phyloP scores from a whole-genome alignment of 64 coral and sea anemone genomes.

The Dendronephthya gigantea region DNA sequence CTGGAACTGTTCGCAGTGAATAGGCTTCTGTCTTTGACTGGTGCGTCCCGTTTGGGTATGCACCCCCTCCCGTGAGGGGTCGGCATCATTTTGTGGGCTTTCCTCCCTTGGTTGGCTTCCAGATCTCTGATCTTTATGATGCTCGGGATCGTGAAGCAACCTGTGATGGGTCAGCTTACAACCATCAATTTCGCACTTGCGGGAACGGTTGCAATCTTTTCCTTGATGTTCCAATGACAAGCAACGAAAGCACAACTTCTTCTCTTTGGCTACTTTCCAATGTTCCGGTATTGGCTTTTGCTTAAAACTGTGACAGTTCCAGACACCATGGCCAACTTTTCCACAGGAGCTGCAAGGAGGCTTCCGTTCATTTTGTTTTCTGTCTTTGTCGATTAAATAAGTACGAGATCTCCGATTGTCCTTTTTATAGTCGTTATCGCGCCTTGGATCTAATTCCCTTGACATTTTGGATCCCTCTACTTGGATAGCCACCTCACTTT shows the following conservation, averaged over 20 bases:
- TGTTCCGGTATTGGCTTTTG: neutral
- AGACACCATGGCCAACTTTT: neutral
- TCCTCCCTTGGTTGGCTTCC: neutral
- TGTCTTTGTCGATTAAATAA: too few relatives aligned
- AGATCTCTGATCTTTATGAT: neutral
- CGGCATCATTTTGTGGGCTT: neutral
- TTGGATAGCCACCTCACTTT: slow-evolving; percentile 5
- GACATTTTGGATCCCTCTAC: slow-evolving; percentile 22
- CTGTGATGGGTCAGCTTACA: slow-evolving; percentile 24
- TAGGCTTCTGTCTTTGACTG: neutral
- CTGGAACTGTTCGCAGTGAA: neutral
- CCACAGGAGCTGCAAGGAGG: neutral
- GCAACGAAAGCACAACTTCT: slow-evolving; percentile 30
- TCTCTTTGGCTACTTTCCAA: slow-evolving; percentile 40
- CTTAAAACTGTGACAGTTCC: slow-evolving; percentile 17
- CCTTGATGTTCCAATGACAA: slow-evolving; percentile 17
- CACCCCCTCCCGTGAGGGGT: neutral
- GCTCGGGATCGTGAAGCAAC: slow-evolving; percentile 26
- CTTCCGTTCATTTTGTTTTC: neutral
- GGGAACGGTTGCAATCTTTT: neutral
- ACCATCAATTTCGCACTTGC: slow-evolving; percentile 21
- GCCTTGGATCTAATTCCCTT: neutral
- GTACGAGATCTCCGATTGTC: neutral
- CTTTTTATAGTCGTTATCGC: neutral
- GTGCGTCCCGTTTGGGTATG: neutral